Base-by-base conservation (phyloP, 2,888 invertebrate species). In the Drosophila recens region DNA sequence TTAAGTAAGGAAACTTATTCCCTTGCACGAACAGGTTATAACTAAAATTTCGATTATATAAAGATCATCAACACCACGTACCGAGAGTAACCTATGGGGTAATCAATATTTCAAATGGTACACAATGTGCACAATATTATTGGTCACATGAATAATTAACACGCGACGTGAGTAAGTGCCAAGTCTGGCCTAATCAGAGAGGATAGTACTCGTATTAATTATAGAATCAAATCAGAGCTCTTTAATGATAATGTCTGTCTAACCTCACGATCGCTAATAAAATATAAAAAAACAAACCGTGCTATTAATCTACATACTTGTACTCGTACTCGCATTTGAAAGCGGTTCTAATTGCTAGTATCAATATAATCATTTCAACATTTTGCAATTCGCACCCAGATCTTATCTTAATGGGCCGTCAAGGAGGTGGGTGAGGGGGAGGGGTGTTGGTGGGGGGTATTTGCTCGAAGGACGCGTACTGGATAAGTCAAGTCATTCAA, bases 401-500 rank as follows among this genome's bases (percentile, higher is more conserved):
- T 46, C 57, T 46, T 57, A 57, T 57, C 57, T 57, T 38, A 57
- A 57, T 57, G 57, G 57, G 57, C 36, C 45, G 33, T 34, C 49
- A 51, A 57, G 46, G 36, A 36, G 34, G 23, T 57, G 27, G 23
- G 6, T 45, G 38, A 27, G n/a, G 34, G 13, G n/a, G 13, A 30
- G 9, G 5, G n/a, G 20, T 8, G 10, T 11, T 27, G 15, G 11
- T 20, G 30, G 15, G 40, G 1, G 15, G 13, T 17, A 8, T 27
- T 15, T 46, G 46, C 36, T 38, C 46, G 57, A 57, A 57, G 57
- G 57, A 57, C 57, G 49, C 33, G 17, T 49, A 34, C n/a, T 38
- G 38, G 38, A 53, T 53, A 53, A 23, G 36, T 23, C 36, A 59
- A 48, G 69, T 68, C 85, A 49, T 78, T 87, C 68, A 87, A 75